A percentile compares a stretch with the other conserved stretches of the same genome.
These are phyloP conservation scores for Acanthacorydalis orientalis DNA, from an alignment of 2,888 invertebrate species.

Conservation along the genomic window DNA sequence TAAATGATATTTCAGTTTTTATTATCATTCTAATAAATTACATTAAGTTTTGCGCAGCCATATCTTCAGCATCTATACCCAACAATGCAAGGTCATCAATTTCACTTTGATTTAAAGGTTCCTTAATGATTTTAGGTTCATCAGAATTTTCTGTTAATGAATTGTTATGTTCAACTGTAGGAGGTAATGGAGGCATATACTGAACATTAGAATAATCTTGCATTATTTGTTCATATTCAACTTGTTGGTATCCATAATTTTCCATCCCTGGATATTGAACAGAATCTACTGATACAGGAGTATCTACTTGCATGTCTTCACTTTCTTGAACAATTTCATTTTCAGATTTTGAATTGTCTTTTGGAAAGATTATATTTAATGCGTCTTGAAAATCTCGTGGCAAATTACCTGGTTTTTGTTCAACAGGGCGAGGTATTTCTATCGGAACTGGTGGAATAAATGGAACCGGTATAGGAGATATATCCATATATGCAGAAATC, in stretches of 20 bases:
- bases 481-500: constrained; percentile 10
- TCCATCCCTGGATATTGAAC: constrained; percentile 8
- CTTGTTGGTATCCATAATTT: constrained; percentile 8
- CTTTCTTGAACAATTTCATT: constrained; percentile 3
- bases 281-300: not conserved
- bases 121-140: constrained; percentile 14
- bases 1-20: too few species aligned
- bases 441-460: constrained; percentile 17
- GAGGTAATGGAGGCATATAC: constrained; percentile 2
- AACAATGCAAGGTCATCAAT: constrained; percentile 66
- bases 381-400: constrained; percentile 50
- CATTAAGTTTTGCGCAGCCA: constrained; percentile 34
- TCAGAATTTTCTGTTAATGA: constrained; percentile 16
- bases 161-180: constrained; percentile 5
- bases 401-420: constrained; percentile 26
- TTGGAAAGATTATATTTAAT: constrained; percentile 45
- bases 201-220: constrained; percentile 2
- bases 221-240: constrained; percentile 7
- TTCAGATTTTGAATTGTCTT: constrained; percentile 12
- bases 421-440: constrained; percentile 12
- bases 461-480: constrained; percentile 17
- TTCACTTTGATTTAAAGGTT: constrained; percentile 23
- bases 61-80: constrained; percentile 71
- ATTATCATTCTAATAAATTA: constrained; percentile 9
- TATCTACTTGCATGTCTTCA: constrained; percentile 7